Evolutionary conservation across 1,140 invertebrate genomes (phyloP), one percentile per base, ranked within the genome.

Genomic region (Drosophila willistoni): DNA sequence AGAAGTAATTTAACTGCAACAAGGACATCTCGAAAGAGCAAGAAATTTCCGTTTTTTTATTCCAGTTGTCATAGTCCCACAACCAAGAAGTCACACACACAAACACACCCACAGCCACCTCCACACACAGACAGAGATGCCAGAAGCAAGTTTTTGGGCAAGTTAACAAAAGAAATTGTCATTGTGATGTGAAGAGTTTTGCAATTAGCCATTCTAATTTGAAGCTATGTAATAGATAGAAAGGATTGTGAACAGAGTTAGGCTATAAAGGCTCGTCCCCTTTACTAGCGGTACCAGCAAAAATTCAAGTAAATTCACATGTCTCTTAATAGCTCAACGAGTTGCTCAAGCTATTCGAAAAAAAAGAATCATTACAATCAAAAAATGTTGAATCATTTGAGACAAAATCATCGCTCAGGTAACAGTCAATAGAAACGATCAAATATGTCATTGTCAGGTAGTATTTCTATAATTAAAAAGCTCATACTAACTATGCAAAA

Each of bases 1-100:
- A 86, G 84, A 89, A 86, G 84, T 86, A 87, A 86, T 86, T 87
- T 83, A 83, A 86, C 84, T 87, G 83, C 76, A 51, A 51, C 44
- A 51, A 51, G 44, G 44, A 51, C 44, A 51, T 51, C 44, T 51
- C 44, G 44, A 51, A 51, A 51, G 44, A 51, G 62, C 51, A 44
- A 66, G 61, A 69, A 67, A 57, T 33, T 47, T 41, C 55, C 63
- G 2, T 22, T 51, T 47, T 47, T 51, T 22, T 51, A 51, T 22
- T 10, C 44, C 7, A 51, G 44, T 51, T 51, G 44, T 51, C 44
- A 51, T 51, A 51, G 44, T 64, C 68, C 73, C 56, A 55, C 42
- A 22, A 34, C 65, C 62, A 47, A 51, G 25, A 65, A 77, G 70
- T 61, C 64, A 64, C 75, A 74, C 60, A 71, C 63, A 68, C 77